Evolutionary conservation across 2,113 vertebrate genomes (phyloP).

Genomic region (Pangasianodon gigas): DNA sequence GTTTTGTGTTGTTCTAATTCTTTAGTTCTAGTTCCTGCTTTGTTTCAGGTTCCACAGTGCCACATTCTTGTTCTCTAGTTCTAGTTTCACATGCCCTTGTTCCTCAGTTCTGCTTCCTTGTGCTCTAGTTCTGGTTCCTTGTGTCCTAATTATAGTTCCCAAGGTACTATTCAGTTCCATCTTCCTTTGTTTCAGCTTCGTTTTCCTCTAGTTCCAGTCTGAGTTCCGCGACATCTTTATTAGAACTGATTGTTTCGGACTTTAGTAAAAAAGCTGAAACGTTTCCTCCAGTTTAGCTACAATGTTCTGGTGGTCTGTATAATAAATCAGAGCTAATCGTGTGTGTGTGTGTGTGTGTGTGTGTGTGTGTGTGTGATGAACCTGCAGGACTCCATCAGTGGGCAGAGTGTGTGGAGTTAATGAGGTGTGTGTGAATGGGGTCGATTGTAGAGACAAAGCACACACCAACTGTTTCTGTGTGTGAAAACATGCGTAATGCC

Average conservation of each 20-base stretch:
- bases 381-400: conserved; percentile 44
- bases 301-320: background rate
- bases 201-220: background rate
- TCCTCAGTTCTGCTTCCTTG: background rate
- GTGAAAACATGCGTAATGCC: conserved; percentile 21
- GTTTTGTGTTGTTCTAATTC: background rate
- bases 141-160: background rate
- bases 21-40: background rate
- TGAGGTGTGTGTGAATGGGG: conserved; percentile 39
- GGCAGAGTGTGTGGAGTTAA: conserved; percentile 40
- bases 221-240: background rate
- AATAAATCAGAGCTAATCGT: conserved; percentile 8
- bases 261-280: background rate
- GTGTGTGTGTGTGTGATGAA: conserved; percentile 24
- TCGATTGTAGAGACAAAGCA: conserved; percentile 49
- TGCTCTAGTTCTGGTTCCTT: background rate
- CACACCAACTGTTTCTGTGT: conserved; percentile 46
- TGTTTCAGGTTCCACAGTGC: background rate
- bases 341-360: conserved; percentile 3
- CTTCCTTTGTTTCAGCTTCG: background rate
- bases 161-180: background rate
- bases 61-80: background rate
- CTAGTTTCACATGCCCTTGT: background rate
- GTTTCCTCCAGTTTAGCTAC: background rate
- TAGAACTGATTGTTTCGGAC: background rate